phyloP scores from a whole-genome alignment of 2,113 vertebrate species.

The Mastomys natalensis region DNA sequence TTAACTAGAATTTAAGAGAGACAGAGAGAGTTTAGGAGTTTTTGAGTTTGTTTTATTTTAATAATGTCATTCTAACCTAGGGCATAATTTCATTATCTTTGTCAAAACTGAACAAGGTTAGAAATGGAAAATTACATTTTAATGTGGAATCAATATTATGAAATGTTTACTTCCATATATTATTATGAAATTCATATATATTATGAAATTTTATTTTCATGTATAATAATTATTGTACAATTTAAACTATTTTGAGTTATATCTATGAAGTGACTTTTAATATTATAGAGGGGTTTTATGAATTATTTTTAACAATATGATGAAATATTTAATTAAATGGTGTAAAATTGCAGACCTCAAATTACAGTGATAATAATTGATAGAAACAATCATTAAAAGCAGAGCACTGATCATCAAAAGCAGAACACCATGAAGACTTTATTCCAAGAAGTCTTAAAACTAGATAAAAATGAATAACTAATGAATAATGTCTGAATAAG shows the following conservation, averaged over 20 bases:
- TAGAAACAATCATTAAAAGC: neutral
- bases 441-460: neutral
- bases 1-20: neutral
- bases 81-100: neutral
- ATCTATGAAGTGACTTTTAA: neutral
- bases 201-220: neutral
- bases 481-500: neutral
- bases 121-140: neutral
- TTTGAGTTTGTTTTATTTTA: neutral
- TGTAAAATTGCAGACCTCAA: neutral
- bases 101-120: neutral
- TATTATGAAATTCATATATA: neutral
- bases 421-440: neutral
- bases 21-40: neutral
- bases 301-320: neutral
- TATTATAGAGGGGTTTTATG: neutral
- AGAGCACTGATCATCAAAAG: neutral
- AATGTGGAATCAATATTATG: neutral
- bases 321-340: neutral
- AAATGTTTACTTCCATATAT: neutral
- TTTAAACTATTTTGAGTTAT: neutral
- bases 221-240: neutral
- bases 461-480: fast-evolving
- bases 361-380: neutral
- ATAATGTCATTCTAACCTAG: neutral